Evolutionary conservation across 2,888 invertebrate genomes (phyloP).

Genomic region (Eilema griseolum): DNA sequence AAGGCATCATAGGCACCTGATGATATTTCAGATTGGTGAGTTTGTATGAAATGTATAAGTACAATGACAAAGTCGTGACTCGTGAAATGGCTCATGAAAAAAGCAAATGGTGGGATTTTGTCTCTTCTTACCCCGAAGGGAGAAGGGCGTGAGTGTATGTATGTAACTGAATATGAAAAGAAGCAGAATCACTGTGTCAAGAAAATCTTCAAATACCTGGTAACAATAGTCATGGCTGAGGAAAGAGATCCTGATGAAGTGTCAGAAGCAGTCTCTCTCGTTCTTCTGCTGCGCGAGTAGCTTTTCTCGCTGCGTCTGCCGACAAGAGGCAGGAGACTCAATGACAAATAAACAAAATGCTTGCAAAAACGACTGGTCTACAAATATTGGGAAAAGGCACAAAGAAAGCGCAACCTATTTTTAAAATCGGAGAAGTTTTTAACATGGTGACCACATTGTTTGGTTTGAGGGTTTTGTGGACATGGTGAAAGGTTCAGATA

Average conservation of each 20-base stretch:
- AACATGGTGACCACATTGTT: neutral
- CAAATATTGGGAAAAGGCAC: neutral
- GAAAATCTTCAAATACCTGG: constrained; percentile 66
- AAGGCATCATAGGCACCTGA: neutral
- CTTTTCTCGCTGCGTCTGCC: constrained; percentile 84
- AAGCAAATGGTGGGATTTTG: neutral
- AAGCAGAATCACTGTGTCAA: neutral
- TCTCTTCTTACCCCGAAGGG: constrained; percentile 1
- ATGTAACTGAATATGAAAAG: neutral
- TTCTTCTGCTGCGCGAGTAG: constrained; percentile 71
- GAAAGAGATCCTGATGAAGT: constrained; percentile 81
- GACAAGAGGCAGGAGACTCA: constrained; percentile 43
- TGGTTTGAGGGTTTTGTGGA: neutral
- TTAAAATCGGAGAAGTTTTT: neutral
- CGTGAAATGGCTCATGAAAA: neutral
- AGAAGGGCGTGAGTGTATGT: neutral
- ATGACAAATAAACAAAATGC: neutral
- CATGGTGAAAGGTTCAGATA: neutral
- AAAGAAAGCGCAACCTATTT: neutral
- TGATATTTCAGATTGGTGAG: neutral
- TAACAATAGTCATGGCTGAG: constrained; percentile 86
- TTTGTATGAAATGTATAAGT: neutral
- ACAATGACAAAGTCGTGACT: neutral
- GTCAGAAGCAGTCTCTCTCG: constrained; percentile 73
- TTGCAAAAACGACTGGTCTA: neutral